These are phyloP conservation scores for Tangara arthus DNA, from an alignment of 2,797 vertebrate genomes.

Conservation along the genomic window DNA sequence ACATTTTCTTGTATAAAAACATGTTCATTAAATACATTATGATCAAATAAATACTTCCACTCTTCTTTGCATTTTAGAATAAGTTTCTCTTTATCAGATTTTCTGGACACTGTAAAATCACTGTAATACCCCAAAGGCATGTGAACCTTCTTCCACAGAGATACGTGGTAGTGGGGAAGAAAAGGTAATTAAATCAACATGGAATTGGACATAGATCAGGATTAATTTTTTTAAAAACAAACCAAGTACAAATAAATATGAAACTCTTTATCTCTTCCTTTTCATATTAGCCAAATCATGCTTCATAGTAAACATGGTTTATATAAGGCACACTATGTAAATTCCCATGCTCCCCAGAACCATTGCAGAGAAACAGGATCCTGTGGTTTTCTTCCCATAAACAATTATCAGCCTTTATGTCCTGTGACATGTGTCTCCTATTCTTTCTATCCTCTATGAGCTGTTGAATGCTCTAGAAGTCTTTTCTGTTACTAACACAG, in stretches of 20 bases:
- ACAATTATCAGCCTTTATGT: background rate
- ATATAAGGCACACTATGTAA: background rate
- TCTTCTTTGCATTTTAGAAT: background rate
- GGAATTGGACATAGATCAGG: background rate
- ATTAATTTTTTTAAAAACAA: background rate
- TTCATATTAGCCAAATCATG: background rate
- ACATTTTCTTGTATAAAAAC: background rate
- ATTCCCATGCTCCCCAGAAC: constrained; percentile 28
- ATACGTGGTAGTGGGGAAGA: background rate
- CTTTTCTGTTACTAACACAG: background rate
- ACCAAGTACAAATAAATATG: constrained; percentile 16
- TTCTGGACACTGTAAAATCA: background rate
- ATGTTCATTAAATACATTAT: background rate
- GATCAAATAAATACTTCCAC: background rate
- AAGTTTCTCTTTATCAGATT: background rate
- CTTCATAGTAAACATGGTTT: constrained; percentile 13
- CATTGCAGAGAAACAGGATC: background rate
- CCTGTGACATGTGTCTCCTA: background rate
- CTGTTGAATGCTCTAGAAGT: background rate
- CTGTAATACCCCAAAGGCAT: background rate
- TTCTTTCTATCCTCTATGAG: background rate
- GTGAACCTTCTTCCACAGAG: background rate
- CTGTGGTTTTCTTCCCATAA: background rate
- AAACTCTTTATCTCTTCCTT: background rate
- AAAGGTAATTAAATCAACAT: background rate